Evolutionary conservation across 2,797 vertebrate genomes (phyloP).

Genomic region (Sebastolobus altivelis): DNA sequence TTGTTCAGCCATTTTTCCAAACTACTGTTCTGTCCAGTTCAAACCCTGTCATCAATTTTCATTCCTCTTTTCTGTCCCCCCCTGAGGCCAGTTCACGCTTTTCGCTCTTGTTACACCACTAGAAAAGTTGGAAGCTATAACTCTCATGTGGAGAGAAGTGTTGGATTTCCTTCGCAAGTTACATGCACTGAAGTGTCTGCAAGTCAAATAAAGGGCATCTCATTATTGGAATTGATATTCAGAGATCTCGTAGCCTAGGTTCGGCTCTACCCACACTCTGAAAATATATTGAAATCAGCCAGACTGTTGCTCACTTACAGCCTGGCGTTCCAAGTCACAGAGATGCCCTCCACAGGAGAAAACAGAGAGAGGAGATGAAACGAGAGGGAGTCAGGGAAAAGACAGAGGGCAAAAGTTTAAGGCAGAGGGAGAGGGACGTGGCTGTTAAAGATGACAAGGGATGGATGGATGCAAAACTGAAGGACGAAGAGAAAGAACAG

Average conservation of each 20-base stretch:
- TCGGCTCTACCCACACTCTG: background rate
- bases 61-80: background rate
- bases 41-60: background rate
- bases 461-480: slow-evolving; percentile 17
- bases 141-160: background rate
- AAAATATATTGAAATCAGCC: slow-evolving; percentile 21
- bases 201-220: slow-evolving; percentile 36
- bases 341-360: slow-evolving; percentile 13
- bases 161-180: slow-evolving; percentile 3
- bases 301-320: background rate
- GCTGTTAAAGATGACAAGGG: slow-evolving; percentile 40
- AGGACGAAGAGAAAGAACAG: slow-evolving; percentile 32
- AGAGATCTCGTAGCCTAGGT: slow-evolving; percentile 12
- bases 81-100: background rate
- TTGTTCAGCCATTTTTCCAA: slow-evolving; percentile 1
- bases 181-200: background rate
- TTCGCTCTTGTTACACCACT: background rate
- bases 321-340: background rate
- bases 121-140: slow-evolving; percentile 3
- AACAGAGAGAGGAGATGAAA: slow-evolving; percentile 35
- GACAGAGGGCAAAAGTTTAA: slow-evolving; percentile 46
- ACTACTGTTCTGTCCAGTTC: background rate
- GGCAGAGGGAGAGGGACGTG: slow-evolving; percentile 14
- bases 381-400: slow-evolving; percentile 21
- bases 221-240: slow-evolving; percentile 37